Evolutionary conservation across 2,797 vertebrate species (phyloP).

Genomic region (Scarus forsteni): DNA sequence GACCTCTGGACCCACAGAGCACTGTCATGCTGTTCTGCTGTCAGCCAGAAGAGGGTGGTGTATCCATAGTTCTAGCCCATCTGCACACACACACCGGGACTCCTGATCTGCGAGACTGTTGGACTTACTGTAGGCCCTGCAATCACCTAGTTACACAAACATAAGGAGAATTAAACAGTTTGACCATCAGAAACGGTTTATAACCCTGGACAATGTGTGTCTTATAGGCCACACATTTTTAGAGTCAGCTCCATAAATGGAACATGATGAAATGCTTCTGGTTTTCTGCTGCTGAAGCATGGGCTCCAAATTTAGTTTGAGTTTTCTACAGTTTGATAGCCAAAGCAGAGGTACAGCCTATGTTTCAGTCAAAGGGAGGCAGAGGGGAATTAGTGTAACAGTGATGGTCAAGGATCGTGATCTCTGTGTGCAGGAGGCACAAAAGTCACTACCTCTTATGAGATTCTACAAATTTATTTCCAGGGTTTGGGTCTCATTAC

Average conservation of each 20-base stretch:
- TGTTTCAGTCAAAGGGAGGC: constrained; percentile 89
- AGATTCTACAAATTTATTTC: too few species aligned
- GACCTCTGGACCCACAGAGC: too few species aligned
- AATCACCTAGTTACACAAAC: background rate
- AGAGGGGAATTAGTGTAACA: constrained; percentile 85
- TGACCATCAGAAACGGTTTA: too few species aligned
- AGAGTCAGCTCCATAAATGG: too few species aligned
- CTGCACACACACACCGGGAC: background rate
- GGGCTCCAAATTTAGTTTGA: background rate
- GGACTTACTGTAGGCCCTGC: background rate
- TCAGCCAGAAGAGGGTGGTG: constrained; percentile 55
- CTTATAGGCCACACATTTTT: too few species aligned
- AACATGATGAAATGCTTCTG: too few species aligned
- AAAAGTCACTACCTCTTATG: too few species aligned
- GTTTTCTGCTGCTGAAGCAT: background rate
- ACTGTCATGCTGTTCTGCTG: constrained; percentile 28
- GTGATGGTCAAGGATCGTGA: too few species aligned
- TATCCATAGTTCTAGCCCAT: constrained; percentile 8
- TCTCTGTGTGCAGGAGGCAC: too few species aligned
- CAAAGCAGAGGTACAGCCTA: constrained; percentile 81
- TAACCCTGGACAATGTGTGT: too few species aligned
- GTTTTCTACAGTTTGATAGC: constrained; percentile 83
- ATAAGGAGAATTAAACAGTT: too few species aligned
- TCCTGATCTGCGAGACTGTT: background rate
- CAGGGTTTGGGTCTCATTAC: too few species aligned